A percentile compares a stretch with the other conserved stretches of the same genome.
Conservation (phyloP, 2,888 invertebrate genomes). For the Julus scandinavius region DNA sequence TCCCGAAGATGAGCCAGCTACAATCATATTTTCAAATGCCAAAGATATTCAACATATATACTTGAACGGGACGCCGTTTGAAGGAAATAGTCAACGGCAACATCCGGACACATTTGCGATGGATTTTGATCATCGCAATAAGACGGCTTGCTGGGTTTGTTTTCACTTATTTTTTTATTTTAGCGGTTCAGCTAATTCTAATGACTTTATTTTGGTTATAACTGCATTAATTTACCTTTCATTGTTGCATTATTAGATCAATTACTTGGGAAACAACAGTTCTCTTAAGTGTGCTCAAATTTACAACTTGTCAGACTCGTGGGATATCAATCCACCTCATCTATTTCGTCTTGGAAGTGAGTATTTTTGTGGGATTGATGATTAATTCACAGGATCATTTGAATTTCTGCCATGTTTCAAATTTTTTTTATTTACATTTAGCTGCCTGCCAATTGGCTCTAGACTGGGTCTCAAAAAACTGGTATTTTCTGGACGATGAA, state of each 20-base stretch:
- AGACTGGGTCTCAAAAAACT: slow-evolving; percentile 88
- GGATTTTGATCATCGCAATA: slow-evolving; percentile 76
- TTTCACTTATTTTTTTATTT: slow-evolving; percentile 1
- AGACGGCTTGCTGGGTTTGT: slow-evolving; percentile 78
- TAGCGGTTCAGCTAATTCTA: no score
- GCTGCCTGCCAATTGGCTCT: slow-evolving; percentile 79
- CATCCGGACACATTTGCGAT: slow-evolving; percentile 64
- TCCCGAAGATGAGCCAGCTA: slow-evolving; percentile 73
- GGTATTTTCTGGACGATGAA: slow-evolving; percentile 82
- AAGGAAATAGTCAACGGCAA: slow-evolving; percentile 65
- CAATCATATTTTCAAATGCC: slow-evolving; percentile 77
- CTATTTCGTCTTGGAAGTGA: slow-evolving; percentile 75
- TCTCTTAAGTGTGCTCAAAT: slow-evolving; percentile 75
- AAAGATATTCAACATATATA: slow-evolving; percentile 74
- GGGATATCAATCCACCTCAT: slow-evolving; percentile 72
- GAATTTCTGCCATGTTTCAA: not conserved
- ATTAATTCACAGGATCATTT: not conserved
- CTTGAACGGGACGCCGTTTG: slow-evolving; percentile 69
- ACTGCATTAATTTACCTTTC: not conserved
- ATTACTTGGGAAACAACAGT: slow-evolving; percentile 51
- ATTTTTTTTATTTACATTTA: slow-evolving; percentile 62
- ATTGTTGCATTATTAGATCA: not conserved
- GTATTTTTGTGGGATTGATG: slow-evolving; percentile 61
- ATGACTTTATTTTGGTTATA: not conserved
- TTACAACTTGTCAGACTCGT: slow-evolving; percentile 73